Percentiles rank a stretch among this genome's conserved stretches.
Conservation (phyloP, 2,113 vertebrate genomes). For the Cephalophus harveyi region DNA sequence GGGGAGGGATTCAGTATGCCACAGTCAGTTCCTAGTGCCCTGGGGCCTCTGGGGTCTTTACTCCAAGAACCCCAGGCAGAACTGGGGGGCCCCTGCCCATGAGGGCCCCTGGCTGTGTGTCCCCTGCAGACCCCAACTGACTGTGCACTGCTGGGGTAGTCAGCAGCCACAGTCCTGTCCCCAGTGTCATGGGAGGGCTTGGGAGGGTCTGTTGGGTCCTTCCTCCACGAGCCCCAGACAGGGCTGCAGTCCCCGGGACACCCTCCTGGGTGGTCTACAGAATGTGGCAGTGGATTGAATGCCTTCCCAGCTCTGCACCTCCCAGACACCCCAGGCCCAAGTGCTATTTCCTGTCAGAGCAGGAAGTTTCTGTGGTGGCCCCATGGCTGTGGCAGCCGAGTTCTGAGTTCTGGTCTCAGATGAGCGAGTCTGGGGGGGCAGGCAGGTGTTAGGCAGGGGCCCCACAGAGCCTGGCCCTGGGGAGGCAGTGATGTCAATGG, state of each 20-base stretch:
- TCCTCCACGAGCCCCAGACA: background rate
- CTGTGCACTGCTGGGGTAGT: background rate
- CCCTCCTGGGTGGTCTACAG: background rate
- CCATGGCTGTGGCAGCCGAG: background rate
- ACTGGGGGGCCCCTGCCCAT: background rate
- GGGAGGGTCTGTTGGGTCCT: background rate
- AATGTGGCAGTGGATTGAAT: background rate
- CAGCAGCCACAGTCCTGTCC: background rate
- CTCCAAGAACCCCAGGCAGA: background rate
- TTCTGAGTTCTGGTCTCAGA: background rate
- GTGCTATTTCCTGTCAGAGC: slow-evolving; percentile 45
- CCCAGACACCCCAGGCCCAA: background rate
- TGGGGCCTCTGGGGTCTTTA: background rate
- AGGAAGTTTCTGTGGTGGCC: slow-evolving; percentile 47
- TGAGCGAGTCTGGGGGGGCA: background rate
- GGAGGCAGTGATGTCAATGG: slow-evolving; percentile 64
- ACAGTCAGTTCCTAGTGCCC: background rate
- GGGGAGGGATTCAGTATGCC: background rate
- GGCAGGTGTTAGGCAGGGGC: slow-evolving; percentile 47
- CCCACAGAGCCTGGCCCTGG: slow-evolving; percentile 30
- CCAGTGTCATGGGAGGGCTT: background rate
- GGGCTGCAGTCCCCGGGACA: background rate
- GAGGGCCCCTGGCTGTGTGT: background rate
- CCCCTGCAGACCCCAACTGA: background rate
- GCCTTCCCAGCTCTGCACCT: background rate